Evolutionary conservation across 2,888 invertebrate genomes (phyloP), one percentile per base, ranked within the genome.

Genomic region (Hylaea fasciaria): DNA sequence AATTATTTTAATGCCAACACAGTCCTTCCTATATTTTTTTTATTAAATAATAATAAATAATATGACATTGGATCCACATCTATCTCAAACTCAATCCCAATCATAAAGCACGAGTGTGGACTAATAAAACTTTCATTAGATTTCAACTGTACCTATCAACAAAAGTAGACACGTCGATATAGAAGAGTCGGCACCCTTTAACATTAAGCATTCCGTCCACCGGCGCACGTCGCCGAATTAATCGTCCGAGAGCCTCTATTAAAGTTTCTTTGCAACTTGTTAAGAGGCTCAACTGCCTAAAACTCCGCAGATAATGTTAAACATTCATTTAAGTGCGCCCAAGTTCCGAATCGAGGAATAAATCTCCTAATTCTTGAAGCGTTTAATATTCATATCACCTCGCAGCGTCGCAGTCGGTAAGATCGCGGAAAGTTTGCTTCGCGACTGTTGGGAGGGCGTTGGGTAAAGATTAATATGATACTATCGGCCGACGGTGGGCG

Each of bases 321-420:
- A 92, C 91, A 91, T 91, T 91, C 90, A 91, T 92, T 92, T 89
- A 87, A 87, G 89, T 89, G 85, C 85, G 81, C 76, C 82, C 75
- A 88, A 89, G 82, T 91, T 91, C 78, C 77, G 78, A 88, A 88
- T 89, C 78, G 88, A 81, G 84, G 86, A 82, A 88, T 92, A 91
- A 92, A 91, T 92, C 91, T 89, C 81, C 80, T 87, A 89, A 91
- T 91, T 90, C 91, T 85, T 87, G 80, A 78, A 85, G 80, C 85
- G 87, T 88, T 93, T 93, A 93, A 91, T 93, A 93, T 93, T 93
- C 92, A 93, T 91, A 91, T 91, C 91, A 60, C 61, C 56, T 69
- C 59, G 59, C 56, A 56, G 62, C 56, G 44, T 45, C 43, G 57
- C 56, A 52, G 44, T 55, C 39, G 50, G 51, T 44, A 32, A 51